Percentiles rank a stretch among this genome's conserved stretches.
phyloP scores from a whole-genome alignment of 2,113 vertebrate genomes.

The Lepus timidus region DNA sequence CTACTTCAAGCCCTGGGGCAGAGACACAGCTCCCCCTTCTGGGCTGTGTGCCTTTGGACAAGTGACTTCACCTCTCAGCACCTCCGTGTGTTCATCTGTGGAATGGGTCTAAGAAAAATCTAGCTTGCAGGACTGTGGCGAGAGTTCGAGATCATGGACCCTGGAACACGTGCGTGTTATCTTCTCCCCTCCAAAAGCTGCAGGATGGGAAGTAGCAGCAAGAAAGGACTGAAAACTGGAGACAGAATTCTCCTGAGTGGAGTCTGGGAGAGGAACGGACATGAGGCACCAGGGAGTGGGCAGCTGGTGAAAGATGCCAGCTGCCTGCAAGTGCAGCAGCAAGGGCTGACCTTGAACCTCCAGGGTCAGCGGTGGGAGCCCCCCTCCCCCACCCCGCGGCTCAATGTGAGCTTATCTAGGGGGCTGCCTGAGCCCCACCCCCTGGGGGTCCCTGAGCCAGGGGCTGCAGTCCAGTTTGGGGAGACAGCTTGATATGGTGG shows the following conservation, averaged over 20 bases:
- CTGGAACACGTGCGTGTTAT: neutral
- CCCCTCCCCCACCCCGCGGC: neutral
- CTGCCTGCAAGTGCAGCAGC: neutral
- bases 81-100: neutral
- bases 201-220: neutral
- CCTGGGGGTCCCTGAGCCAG: neutral
- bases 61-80: neutral
- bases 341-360: no score
- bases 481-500: neutral
- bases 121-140: neutral
- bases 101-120: neutral
- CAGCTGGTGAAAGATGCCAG: neutral
- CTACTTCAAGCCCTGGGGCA: neutral
- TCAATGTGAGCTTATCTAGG: neutral
- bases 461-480: neutral
- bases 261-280: neutral
- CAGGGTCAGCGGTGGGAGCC: rapidly evolving
- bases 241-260: neutral
- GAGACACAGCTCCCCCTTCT: neutral
- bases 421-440: neutral
- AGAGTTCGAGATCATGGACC: neutral
- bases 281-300: rapidly evolving
- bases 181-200: neutral
- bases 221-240: neutral
- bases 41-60: neutral